Evolutionary conservation across 2,113 vertebrate species (phyloP).

Genomic region (Hippocampus mohnikei): DNA sequence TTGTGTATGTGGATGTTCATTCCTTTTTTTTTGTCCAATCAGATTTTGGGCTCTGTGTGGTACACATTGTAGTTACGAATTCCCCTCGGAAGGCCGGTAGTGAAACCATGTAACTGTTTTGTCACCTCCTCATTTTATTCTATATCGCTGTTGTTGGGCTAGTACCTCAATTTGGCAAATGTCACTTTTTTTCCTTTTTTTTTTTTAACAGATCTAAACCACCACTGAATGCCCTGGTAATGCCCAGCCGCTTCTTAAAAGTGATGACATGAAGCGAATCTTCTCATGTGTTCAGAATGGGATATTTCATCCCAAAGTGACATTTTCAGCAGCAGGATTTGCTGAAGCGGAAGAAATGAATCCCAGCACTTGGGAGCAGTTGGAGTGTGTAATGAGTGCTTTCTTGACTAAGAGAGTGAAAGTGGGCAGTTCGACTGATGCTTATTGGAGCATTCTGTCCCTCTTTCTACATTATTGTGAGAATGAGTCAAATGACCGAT

Average conservation of each 20-base stretch:
- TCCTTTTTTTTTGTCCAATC: background rate
- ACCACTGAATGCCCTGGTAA: background rate
- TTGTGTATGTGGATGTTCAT: background rate
- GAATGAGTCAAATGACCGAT: conserved; percentile 35
- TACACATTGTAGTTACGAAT: too few relatives aligned
- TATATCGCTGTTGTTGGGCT: too few relatives aligned
- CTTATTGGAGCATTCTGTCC: conserved; percentile 59
- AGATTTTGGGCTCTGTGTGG: background rate
- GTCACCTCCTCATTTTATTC: too few relatives aligned
- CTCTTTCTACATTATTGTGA: conserved; percentile 24
- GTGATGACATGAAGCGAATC: conserved; percentile 1
- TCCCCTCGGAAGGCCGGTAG: too few relatives aligned
- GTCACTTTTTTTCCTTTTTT: too few relatives aligned
- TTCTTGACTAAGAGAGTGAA: conserved; percentile 47
- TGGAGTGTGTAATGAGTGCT: conserved; percentile 46
- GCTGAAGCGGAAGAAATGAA: conserved; percentile 19
- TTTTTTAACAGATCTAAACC: too few relatives aligned
- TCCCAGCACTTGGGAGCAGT: conserved; percentile 21
- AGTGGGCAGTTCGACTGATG: conserved; percentile 42
- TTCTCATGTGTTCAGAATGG: background rate
- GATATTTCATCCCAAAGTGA: conserved; percentile 12
- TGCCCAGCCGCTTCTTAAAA: background rate
- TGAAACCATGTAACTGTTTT: too few relatives aligned
- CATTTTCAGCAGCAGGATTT: conserved; percentile 6
- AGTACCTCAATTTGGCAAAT: too few relatives aligned